Evolutionary conservation across 1,140 invertebrate species (phyloP).

Genomic region (Dreissena polymorpha): DNA sequence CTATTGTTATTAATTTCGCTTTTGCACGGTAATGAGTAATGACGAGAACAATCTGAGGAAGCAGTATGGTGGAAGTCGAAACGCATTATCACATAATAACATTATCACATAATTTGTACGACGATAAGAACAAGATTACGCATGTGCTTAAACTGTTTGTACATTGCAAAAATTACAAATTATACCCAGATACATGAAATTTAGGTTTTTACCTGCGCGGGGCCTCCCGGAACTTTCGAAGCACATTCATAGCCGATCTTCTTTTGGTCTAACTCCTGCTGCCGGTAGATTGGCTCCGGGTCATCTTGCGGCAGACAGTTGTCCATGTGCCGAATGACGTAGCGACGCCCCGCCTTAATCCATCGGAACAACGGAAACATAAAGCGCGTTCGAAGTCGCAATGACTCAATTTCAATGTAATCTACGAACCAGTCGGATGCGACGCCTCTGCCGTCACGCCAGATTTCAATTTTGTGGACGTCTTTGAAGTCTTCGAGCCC

Average conservation of each 20-base stretch:
- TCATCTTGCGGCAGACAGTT: conserved; percentile 77
- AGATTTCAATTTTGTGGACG: conserved; percentile 55
- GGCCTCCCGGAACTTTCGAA: conserved; percentile 71
- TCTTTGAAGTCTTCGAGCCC: conserved; percentile 66
- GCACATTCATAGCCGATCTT: conserved; percentile 69
- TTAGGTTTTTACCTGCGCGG: conserved; percentile 75
- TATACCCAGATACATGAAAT: no score
- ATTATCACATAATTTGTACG: no score
- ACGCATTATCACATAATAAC: no score
- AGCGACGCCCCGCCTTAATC: conserved; percentile 67
- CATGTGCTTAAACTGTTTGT: no score
- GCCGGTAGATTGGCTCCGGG: conserved; percentile 65
- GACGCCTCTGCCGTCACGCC: conserved; percentile 67
- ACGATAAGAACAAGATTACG: no score
- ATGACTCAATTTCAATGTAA: conserved; percentile 77
- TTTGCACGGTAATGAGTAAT: no score
- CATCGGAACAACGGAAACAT: conserved; percentile 66
- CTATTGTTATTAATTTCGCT: no score
- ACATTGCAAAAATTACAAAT: no score
- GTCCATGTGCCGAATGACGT: conserved; percentile 76
- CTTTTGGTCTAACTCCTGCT: conserved; percentile 72
- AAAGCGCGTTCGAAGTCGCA: conserved; percentile 74
- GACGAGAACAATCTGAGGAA: no score
- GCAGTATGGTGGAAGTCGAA: no score
- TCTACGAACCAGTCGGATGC: conserved; percentile 80